A percentile compares a stretch with the other conserved stretches of the same genome.
phyloP scores from a whole-genome alignment of 2,888 invertebrate genomes.

The Melieria crassipennis region DNA sequence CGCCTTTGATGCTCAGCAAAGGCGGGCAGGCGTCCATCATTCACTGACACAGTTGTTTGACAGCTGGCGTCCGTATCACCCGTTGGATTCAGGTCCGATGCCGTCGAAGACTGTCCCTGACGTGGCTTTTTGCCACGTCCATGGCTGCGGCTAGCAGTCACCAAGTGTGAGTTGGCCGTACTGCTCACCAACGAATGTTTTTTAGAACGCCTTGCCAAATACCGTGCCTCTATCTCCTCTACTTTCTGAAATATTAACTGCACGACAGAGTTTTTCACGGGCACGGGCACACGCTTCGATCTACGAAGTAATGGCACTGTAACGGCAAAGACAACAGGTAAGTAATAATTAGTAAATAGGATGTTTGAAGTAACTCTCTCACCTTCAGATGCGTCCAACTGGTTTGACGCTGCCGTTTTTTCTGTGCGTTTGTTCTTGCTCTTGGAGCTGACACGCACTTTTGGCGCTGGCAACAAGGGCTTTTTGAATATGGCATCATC shows the following conservation, averaged over 20 bases:
- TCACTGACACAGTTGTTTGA: too few relatives aligned
- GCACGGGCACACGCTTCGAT: slow-evolving; percentile 53
- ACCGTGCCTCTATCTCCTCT: background rate
- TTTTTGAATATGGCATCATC: slow-evolving; percentile 44
- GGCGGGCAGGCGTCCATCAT: too few relatives aligned
- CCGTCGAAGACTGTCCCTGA: too few relatives aligned
- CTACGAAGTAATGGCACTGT: too few relatives aligned
- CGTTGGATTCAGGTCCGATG: too few relatives aligned
- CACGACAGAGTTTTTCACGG: slow-evolving; percentile 36
- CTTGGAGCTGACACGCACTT: background rate
- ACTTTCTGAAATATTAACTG: background rate
- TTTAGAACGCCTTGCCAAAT: background rate
- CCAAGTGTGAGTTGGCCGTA: slow-evolving; percentile 19
- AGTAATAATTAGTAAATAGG: too few relatives aligned
- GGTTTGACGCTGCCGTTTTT: background rate
- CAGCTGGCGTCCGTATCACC: too few relatives aligned
- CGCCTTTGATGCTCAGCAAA: too few relatives aligned
- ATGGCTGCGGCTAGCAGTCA: background rate
- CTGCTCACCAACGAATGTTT: background rate
- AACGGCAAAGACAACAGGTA: too few relatives aligned
- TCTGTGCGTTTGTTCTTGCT: background rate
- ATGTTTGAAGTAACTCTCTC: background rate
- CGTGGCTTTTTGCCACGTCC: background rate
- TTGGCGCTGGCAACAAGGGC: slow-evolving; percentile 39
- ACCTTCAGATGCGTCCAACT: background rate